These are phyloP conservation scores for Graphium colonna DNA, from an alignment of 2,888 invertebrate genomes.

Conservation along the genomic window DNA sequence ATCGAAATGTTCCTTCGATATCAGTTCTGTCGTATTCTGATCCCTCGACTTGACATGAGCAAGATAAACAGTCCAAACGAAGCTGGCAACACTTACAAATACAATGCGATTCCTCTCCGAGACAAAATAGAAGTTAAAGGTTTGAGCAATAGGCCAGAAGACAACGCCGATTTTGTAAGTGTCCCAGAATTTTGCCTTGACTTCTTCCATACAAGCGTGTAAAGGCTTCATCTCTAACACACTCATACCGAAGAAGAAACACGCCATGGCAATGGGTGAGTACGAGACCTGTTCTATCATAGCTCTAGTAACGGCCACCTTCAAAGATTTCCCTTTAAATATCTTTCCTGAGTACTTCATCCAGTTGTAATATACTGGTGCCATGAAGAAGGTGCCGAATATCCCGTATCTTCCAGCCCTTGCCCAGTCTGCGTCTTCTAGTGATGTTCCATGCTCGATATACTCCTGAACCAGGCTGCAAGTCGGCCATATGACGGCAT, in stretches of 20 bases:
- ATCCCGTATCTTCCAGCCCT: slow-evolving; percentile 85
- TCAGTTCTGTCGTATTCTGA: slow-evolving; percentile 28
- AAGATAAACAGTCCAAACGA: slow-evolving; percentile 88
- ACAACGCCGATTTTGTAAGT: slow-evolving; percentile 84
- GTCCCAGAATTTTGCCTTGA: slow-evolving; percentile 84
- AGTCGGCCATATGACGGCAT: slow-evolving; percentile 85
- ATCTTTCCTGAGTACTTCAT: slow-evolving; percentile 73
- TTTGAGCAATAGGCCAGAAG: slow-evolving; percentile 87
- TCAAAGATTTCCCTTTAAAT: slow-evolving; percentile 46
- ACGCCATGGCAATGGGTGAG: slow-evolving; percentile 85
- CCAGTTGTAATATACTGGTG: slow-evolving; percentile 89
- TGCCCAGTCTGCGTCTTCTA: slow-evolving; percentile 70
- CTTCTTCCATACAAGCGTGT: slow-evolving; percentile 82
- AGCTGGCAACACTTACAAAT: slow-evolving; percentile 85
- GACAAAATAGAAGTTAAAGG: slow-evolving; percentile 85
- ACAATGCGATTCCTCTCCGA: slow-evolving; percentile 86
- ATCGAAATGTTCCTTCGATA: not conserved
- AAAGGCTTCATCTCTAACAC: slow-evolving; percentile 83
- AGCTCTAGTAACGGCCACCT: slow-evolving; percentile 57
- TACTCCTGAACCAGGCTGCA: slow-evolving; percentile 85
- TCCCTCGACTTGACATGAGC: slow-evolving; percentile 85
- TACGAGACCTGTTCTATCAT: slow-evolving; percentile 85
- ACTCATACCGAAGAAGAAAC: slow-evolving; percentile 88
- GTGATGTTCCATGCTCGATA: slow-evolving; percentile 46
- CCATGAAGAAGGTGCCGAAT: slow-evolving; percentile 87